Evolutionary conservation across 1,140 invertebrate genomes (phyloP), one percentile per base, ranked within the genome.

Genomic region (Danaus plexippus): DNA sequence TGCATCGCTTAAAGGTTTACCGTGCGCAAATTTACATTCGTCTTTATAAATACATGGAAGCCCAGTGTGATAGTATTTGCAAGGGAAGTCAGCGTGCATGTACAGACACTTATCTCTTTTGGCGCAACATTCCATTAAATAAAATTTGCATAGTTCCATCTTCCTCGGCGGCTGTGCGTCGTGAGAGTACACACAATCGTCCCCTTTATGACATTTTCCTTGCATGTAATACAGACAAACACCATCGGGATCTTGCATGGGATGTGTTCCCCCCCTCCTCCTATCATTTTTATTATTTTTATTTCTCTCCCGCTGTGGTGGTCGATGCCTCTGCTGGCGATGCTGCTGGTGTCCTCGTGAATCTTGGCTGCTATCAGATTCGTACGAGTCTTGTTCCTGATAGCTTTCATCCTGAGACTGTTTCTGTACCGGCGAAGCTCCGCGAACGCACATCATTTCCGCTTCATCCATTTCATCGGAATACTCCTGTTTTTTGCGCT

Each of bases 21-120:
- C 91, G 86, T 99, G 97, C 43, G 95, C 96, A 82, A 98, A 99
- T 86, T 97, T 96, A 88, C 97, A 99, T 54, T 93, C 93, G 43
- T 89, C 88, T 57, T 91, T 90, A 15, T 95, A 93, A 63, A 90
- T 90, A 84, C 97, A 98, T 48, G 94, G 92, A 66, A 95, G 90
- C 66, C 96, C 96, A 47, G 96, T 95, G 75, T 99, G 97, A 77
- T 94, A 98, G 88, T 95, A 98, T 89, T 98, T 98, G 87, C 97
- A 99, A 42, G 97, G 97, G 81, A 98, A 99, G 80, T 98, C 97
- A 67, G 94, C 92, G 89, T 99, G 97, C 93, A 99, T 95, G 75
- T 97, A 99, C 3, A 96, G 88, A 88, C 97, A 99, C 82, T 97
- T 96, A 63, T 97, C 96, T 63, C 94, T 92, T 89, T 98, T 98